Conservation (phyloP, 2,113 vertebrate genomes). For the Chionodraco myersi region DNA sequence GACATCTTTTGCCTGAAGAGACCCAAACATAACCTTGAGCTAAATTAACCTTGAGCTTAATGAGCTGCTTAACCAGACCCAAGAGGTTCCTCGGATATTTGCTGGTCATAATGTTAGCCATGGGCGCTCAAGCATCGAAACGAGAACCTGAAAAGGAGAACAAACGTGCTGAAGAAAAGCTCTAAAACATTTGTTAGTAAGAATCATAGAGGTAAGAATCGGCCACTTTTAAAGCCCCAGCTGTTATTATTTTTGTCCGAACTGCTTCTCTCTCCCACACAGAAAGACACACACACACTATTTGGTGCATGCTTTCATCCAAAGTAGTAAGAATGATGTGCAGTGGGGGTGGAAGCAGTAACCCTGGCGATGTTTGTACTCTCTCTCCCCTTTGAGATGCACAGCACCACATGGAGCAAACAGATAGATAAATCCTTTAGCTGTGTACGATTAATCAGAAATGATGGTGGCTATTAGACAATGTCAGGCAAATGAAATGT, state of each 20-base stretch:
- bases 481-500: constrained; percentile 61
- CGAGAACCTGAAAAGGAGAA: constrained; percentile 18
- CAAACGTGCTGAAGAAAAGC: background rate
- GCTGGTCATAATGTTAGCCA: constrained; percentile 36
- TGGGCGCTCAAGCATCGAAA: constrained; percentile 14
- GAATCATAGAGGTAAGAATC: constrained; percentile 12
- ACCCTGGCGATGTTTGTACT: constrained; percentile 53
- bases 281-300: constrained; percentile 13
- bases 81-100: constrained; percentile 56
- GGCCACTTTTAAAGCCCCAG: constrained; percentile 56
- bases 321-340: constrained; percentile 66
- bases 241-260: constrained; percentile 56
- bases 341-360: constrained; percentile 60
- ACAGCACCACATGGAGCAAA: constrained; percentile 55
- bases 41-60: constrained; percentile 71
- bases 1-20: constrained; percentile 52
- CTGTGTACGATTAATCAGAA: constrained; percentile 60
- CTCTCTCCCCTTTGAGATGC: constrained; percentile 52
- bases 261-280: constrained; percentile 25
- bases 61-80: constrained; percentile 66
- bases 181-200: constrained; percentile 13
- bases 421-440: constrained; percentile 66
- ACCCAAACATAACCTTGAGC: constrained; percentile 72
- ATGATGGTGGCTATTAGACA: constrained; percentile 62
- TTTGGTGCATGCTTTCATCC: constrained; percentile 63